Conservation (phyloP, 2,797 vertebrate species). For the Schizothorax lantsangensis region DNA sequence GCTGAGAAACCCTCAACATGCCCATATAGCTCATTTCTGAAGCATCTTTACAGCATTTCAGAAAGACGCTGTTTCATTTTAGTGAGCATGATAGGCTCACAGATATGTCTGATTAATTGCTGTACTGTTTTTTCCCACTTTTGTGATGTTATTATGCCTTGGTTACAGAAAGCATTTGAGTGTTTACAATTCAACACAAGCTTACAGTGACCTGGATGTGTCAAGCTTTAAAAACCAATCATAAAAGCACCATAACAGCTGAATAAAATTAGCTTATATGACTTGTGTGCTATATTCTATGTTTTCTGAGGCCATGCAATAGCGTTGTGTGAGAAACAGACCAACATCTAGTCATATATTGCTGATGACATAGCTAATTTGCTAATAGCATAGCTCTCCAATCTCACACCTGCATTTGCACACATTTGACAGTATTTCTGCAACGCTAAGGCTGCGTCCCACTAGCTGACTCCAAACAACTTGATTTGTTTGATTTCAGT, state of each 20-base stretch:
- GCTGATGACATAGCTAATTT: neutral
- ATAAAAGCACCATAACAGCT: neutral
- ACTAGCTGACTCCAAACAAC: neutral
- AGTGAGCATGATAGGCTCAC: neutral
- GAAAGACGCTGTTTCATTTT: neutral
- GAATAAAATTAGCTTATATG: neutral
- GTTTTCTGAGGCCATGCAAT: neutral
- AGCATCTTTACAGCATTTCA: neutral
- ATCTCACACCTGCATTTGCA: neutral
- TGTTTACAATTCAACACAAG: neutral
- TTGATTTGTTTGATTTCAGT: neutral
- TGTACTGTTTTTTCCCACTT: neutral
- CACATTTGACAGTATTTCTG: neutral
- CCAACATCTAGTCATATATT: neutral
- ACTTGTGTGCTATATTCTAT: neutral
- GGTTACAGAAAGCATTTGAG: neutral
- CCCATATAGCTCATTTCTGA: neutral
- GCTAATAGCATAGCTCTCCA: neutral
- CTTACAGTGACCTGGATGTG: neutral
- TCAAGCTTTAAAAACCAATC: neutral
- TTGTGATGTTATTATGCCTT: neutral
- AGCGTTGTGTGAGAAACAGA: neutral
- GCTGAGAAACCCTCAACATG: conserved; percentile 7
- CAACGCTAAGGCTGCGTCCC: neutral
- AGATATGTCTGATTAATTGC: neutral